phyloP scores from a whole-genome alignment of 2,888 invertebrate genomes.

The Synergus japonicus region DNA sequence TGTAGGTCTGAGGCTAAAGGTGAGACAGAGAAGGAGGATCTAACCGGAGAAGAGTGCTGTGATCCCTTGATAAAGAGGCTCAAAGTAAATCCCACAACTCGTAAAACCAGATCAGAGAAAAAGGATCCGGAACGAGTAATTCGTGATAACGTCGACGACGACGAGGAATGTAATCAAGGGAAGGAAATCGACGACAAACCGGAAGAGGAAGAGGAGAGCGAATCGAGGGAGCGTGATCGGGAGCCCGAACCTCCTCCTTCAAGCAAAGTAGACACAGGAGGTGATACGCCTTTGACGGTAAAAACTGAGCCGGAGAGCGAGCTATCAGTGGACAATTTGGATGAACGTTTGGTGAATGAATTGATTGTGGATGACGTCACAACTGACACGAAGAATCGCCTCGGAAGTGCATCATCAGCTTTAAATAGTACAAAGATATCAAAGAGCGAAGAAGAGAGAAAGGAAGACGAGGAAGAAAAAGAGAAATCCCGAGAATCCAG shows the following conservation, averaged over 20 bases:
- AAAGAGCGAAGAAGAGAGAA: constrained; percentile 65
- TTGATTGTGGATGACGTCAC: constrained; percentile 53
- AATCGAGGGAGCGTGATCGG: constrained; percentile 73
- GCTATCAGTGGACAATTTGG: neutral
- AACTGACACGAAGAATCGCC: constrained; percentile 34
- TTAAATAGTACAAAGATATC: constrained; percentile 39
- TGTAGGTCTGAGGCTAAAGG: constrained; percentile 44
- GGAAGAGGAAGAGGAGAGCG: constrained; percentile 63
- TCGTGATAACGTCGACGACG: constrained; percentile 32
- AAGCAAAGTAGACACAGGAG: constrained; percentile 65
- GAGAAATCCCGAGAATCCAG: constrained; percentile 78
- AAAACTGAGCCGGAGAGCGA: constrained; percentile 43
- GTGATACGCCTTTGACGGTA: constrained; percentile 40
- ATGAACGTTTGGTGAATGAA: constrained; percentile 56
- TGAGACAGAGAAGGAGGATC: constrained; percentile 52
- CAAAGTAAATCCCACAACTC: constrained; percentile 56
- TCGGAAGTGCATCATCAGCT: constrained; percentile 22
- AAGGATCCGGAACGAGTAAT: constrained; percentile 42
- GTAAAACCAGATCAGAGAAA: constrained; percentile 34
- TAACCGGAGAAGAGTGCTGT: constrained; percentile 59
- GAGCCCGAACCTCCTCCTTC: constrained; percentile 74
- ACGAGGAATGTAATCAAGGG: constrained; percentile 40
- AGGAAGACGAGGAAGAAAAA: constrained; percentile 73
- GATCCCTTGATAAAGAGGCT: constrained; percentile 69
- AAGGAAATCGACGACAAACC: constrained; percentile 47